Percentiles rank a stretch among this genome's conserved stretches.
Conservation (phyloP, 1,140 invertebrate species). For the Drosophila guanche region DNA sequence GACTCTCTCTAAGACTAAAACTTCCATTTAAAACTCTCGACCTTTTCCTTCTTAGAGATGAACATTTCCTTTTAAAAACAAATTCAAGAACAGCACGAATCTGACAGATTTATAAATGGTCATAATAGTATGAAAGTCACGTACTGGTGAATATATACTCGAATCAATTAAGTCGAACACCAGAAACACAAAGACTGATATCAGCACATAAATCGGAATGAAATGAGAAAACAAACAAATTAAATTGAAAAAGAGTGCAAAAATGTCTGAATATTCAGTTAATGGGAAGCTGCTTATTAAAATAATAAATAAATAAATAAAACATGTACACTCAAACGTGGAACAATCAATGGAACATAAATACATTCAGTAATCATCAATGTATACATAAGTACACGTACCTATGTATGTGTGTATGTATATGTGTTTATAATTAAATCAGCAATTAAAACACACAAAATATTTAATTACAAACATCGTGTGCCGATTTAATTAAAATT, state of each 20-base stretch:
- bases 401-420: conserved; percentile 1
- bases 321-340: background rate
- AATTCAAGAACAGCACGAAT: conserved; percentile 3
- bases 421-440: conserved; percentile 45
- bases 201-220: conserved; percentile 18
- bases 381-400: background rate
- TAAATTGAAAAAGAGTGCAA: conserved; percentile 25
- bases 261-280: conserved; percentile 32
- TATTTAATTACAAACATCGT: conserved; percentile 40
- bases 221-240: conserved; percentile 30
- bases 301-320: conserved; percentile 44
- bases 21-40: no score
- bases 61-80: background rate
- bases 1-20: background rate
- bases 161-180: conserved; percentile 37
- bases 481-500: conserved; percentile 53
- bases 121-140: conserved; percentile 40
- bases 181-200: conserved; percentile 10
- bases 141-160: conserved; percentile 27
- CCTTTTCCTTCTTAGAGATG: background rate
- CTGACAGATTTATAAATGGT: conserved; percentile 19
- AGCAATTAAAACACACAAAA: conserved; percentile 45
- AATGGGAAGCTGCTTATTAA: conserved; percentile 43
- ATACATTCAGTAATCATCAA: conserved; percentile 29
- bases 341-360: conserved; percentile 5